Percentiles rank a stretch among this genome's conserved stretches.
These are phyloP conservation scores for Scortum barcoo DNA, from an alignment of 2,113 vertebrate genomes.

Conservation along the genomic window DNA sequence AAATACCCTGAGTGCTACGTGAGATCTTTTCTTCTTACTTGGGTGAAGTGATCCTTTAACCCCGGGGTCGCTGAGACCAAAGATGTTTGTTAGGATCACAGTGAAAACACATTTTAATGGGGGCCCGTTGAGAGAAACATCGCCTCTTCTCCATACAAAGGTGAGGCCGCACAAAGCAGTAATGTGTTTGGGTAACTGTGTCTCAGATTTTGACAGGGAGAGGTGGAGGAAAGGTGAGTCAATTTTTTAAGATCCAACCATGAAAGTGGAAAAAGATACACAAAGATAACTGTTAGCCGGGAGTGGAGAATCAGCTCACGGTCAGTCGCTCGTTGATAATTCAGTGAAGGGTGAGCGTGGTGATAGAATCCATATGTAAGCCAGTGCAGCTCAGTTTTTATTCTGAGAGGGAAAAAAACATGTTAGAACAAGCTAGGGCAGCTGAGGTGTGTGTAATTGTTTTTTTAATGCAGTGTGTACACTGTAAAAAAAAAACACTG, in stretches of 20 bases:
- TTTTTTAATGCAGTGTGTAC: too few relatives aligned
- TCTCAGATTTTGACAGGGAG: background rate
- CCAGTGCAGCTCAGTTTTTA: background rate
- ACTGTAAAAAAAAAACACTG: too few relatives aligned
- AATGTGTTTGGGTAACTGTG: background rate
- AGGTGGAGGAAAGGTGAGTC: background rate
- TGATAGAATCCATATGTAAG: conserved; percentile 39
- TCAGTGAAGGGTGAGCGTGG: background rate
- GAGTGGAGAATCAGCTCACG: background rate
- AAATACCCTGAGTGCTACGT: too few relatives aligned
- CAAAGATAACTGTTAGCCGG: background rate
- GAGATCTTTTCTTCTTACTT: background rate
- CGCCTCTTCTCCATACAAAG: background rate
- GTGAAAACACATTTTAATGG: conserved; percentile 29
- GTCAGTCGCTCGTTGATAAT: background rate
- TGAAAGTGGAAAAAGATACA: background rate
- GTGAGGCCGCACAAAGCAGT: background rate
- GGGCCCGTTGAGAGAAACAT: background rate
- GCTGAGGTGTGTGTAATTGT: background rate
- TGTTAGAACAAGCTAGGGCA: background rate
- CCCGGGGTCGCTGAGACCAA: background rate
- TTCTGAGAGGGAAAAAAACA: background rate
- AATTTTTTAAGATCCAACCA: background rate
- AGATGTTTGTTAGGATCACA: background rate
- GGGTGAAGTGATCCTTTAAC: background rate